Base-by-base conservation (phyloP, 2,797 vertebrate genomes). In the Glossophaga mutica region DNA sequence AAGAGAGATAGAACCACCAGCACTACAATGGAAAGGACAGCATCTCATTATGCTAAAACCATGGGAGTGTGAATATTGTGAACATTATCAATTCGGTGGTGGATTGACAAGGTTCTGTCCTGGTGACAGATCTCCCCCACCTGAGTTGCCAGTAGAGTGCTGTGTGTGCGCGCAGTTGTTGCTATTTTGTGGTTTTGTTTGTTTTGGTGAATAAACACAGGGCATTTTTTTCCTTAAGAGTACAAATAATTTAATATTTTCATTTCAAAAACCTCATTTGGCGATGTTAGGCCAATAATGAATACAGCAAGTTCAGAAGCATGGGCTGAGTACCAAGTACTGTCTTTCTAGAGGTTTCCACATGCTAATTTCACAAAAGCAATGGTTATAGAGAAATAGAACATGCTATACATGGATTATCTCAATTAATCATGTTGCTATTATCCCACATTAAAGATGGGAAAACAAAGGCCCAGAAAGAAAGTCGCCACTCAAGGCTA, bases 171-270 rank as follows among this genome's bases (percentile, higher is more conserved):
- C 10, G 2, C 9, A 5, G 14, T 11, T 65, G 9, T 9, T 77
- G 22, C 9, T 42, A 6, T 29, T 85, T 74, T 52, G 19, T 37
- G 12, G 0, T 89, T 91, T 76, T 62, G 9, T 55, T 90, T 48
- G 6, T 79, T 89, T 94, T 9, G 10, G 50, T 34, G 5, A 22
- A n/a, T 57, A 67, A 84, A 77, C 29, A 74, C 9, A 26, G 12
- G 32, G 22, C 15, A 78, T 16, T 22, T 79, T 79, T 71, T 68
- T 76, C 59, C 57, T 76, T 71, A 87, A 74, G 26, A 73, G 4
- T 78, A 70, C 46, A 85, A 76, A 88, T 84, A 77, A 78, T 52
- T 50, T 93, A 74, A 62, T 90, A 18, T 83, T 90, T 89, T 73
- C 12, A 77, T n/a, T 46, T 90, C 44, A 74, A 78, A 44, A 68